Evolutionary conservation across 2,113 vertebrate species (phyloP), one percentile per base, ranked within the genome.

Genomic region (Psittacara wagleri): DNA sequence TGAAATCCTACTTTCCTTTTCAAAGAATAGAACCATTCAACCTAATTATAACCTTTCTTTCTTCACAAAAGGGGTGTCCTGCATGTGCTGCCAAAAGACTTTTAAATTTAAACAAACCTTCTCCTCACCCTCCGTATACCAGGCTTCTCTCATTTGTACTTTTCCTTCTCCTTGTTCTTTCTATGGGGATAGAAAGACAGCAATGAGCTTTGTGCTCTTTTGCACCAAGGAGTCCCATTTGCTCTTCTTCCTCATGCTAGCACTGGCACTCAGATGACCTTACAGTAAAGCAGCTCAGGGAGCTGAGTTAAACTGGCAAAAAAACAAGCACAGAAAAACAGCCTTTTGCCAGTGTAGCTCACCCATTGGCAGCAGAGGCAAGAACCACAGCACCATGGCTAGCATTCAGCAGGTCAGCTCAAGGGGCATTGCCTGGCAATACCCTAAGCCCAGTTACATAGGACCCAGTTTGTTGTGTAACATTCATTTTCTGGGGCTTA

Each of bases 201-300:
- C 0, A 1, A 48, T 12, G 25, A 64, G 35, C 24, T 39, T 70
- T 1, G 0, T 14, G 33, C 2, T 24, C 1, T 16, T 68, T 46
- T 61, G 6, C 31, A 46, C 6, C 6, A 8, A 63, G 80, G 13
- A 35, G 25, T 51, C 57, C 59, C 29, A 51, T 25, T 62, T 0
- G 0, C 22, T 28, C 1, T 49, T 48, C 64, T 72, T 25, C 49
- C 17, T 73, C 22, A 33, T 15, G 24, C 51, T 67, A 44, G 81
- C 31, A 35, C 10, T 33, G 25, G 15, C 8, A 1, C 43, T 54
- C 31, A 13, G 7, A 28, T 91, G 61, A 18, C 51, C 25, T 61
- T 90, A 73, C 74, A 76, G 82, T 52, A 73, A 57, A 39, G 33
- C 43, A 82, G 44, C 19, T 72, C 35, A 9, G 17, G 33, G 48